These are phyloP conservation scores for Molossus molossus DNA, from an alignment of 2,797 vertebrate species.

Conservation along the genomic window DNA sequence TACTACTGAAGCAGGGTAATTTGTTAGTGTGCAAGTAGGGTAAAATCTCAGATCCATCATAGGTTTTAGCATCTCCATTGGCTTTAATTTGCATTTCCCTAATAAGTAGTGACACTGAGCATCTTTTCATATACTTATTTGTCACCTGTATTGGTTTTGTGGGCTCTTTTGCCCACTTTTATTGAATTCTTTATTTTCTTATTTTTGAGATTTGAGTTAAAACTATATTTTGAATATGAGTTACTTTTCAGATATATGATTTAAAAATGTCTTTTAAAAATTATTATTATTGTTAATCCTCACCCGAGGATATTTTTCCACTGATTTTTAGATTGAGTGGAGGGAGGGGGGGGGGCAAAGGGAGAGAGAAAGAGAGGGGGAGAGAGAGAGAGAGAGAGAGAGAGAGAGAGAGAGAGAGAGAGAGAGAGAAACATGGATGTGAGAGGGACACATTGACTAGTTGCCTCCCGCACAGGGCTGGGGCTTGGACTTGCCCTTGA, in stretches of 20 bases:
- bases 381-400: too few relatives aligned
- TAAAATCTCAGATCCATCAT: background rate
- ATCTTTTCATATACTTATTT: background rate
- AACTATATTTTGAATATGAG: background rate
- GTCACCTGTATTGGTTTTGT: background rate
- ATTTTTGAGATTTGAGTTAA: constrained; percentile 21
- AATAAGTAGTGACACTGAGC: background rate
- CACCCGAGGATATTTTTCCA: too few relatives aligned
- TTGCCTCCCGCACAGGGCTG: too few relatives aligned
- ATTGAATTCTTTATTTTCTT: background rate
- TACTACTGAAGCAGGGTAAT: background rate
- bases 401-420: too few relatives aligned
- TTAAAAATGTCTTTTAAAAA: background rate
- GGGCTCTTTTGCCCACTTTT: background rate
- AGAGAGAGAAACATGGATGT: too few relatives aligned
- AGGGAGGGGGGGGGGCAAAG: too few relatives aligned
- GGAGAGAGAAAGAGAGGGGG: too few relatives aligned
- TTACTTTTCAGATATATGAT: background rate
- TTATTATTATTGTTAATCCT: too few relatives aligned
- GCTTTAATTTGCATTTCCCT: background rate
- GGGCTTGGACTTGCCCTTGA: too few relatives aligned
- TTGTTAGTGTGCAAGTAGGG: background rate
- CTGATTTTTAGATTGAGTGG: too few relatives aligned
- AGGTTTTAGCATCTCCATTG: background rate
- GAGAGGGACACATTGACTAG: too few relatives aligned